Evolutionary conservation across 1,140 invertebrate genomes (phyloP).

Genomic region (Acromyrmex heyeri): DNA sequence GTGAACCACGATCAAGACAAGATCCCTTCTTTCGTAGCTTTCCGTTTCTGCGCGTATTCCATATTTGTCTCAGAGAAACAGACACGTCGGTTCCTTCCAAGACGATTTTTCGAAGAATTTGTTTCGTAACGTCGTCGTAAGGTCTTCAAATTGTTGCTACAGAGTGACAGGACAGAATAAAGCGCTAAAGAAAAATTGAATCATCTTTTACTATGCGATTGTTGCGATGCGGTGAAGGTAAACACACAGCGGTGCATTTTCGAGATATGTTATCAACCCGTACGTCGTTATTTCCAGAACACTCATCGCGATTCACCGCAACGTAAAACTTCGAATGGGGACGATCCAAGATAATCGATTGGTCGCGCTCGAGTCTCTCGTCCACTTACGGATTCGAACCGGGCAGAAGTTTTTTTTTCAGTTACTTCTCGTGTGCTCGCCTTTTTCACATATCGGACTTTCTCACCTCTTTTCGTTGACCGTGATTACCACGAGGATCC

Average conservation of each 20-base stretch:
- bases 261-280: constrained; percentile 25
- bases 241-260: neutral
- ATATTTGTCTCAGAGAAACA: constrained; percentile 1
- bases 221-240: neutral
- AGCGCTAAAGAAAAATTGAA: neutral
- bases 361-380: constrained; percentile 76
- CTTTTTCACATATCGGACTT: constrained; percentile 69
- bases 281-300: constrained; percentile 53
- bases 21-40: constrained; percentile 5
- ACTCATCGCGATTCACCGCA: constrained; percentile 31
- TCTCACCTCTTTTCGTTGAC: constrained; percentile 68
- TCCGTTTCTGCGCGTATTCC: neutral
- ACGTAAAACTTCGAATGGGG: constrained; percentile 62
- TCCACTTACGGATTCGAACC: constrained; percentile 82
- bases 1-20: constrained; percentile 5
- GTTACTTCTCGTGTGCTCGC: constrained; percentile 57
- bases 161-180: neutral
- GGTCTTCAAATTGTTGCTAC: neutral
- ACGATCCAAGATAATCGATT: constrained; percentile 79
- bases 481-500: constrained; percentile 42
- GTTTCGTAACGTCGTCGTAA: neutral
- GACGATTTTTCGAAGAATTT: neutral
- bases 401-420: constrained; percentile 79
- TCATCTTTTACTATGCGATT: neutral
- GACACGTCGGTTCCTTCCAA: neutral